These are phyloP conservation scores for Channa argus DNA, from an alignment of 2,113 vertebrate species.

Conservation along the genomic window DNA sequence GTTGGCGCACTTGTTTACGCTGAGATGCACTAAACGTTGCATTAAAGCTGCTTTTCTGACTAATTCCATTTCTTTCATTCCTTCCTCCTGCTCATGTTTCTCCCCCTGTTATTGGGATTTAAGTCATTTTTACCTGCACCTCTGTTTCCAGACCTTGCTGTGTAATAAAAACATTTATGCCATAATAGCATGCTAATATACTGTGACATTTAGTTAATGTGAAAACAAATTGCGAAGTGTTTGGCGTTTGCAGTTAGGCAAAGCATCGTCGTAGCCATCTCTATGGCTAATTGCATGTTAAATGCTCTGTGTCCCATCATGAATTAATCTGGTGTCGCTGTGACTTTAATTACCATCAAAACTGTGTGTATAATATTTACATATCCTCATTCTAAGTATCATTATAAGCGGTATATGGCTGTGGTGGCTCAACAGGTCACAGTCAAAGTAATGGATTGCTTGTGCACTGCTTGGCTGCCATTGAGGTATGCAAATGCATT, in stretches of 20 bases:
- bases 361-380: slow-evolving; percentile 69
- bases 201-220: slow-evolving; percentile 76
- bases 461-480: neutral
- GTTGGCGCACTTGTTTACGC: slow-evolving; percentile 56
- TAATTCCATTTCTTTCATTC: slow-evolving; percentile 2
- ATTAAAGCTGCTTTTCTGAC: slow-evolving; percentile 26
- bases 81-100: slow-evolving; percentile 4
- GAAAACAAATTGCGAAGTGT: slow-evolving; percentile 69
- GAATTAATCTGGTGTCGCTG: slow-evolving; percentile 74
- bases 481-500: too few relatives aligned
- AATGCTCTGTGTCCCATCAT: slow-evolving; percentile 65
- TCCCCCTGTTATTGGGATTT: neutral
- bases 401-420: slow-evolving; percentile 40
- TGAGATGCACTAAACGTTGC: slow-evolving; percentile 37
- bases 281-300: slow-evolving; percentile 77
- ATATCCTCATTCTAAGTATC: slow-evolving; percentile 30
- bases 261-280: slow-evolving; percentile 44
- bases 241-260: slow-evolving; percentile 64
- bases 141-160: slow-evolving; percentile 16
- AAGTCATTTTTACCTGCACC: neutral
- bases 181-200: slow-evolving; percentile 66
- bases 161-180: slow-evolving; percentile 5
- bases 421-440: slow-evolving; percentile 58
- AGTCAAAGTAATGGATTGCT: slow-evolving; percentile 33
- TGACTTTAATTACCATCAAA: slow-evolving; percentile 76